A percentile compares a stretch with the other conserved stretches of the same genome.
phyloP scores from a whole-genome alignment of 2,888 invertebrate species.

The Masnerella sp. region DNA sequence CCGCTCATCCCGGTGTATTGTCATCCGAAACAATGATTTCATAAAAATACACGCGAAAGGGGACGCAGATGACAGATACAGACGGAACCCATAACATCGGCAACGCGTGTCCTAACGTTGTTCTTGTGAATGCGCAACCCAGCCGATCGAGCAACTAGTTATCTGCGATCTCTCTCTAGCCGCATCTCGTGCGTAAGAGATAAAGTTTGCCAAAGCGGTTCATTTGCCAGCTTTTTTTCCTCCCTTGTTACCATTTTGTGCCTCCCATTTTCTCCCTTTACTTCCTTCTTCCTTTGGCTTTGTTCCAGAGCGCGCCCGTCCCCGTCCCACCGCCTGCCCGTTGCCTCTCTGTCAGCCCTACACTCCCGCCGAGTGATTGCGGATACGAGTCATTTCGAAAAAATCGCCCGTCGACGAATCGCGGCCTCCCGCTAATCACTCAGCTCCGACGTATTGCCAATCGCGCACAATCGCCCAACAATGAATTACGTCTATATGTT shows the following conservation, averaged over 20 bases:
- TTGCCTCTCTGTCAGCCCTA: no score
- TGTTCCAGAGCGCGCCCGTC: no score
- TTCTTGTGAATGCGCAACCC: slow-evolving; percentile 59
- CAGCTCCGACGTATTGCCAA: slow-evolving; percentile 39
- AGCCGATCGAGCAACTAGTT: slow-evolving; percentile 64
- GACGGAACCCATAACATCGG: slow-evolving; percentile 44
- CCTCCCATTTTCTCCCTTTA: no score
- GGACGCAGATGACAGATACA: slow-evolving; percentile 57
- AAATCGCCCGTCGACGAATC: slow-evolving; percentile 15
- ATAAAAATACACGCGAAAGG: slow-evolving; percentile 73
- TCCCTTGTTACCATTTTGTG: slow-evolving; percentile 20
- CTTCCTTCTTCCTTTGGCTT: slow-evolving; percentile 12
- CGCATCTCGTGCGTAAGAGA: slow-evolving; percentile 39
- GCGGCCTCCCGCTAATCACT: slow-evolving; percentile 28
- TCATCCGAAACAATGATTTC: slow-evolving; percentile 77
- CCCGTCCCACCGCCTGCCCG: no score
- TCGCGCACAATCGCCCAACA: slow-evolving; percentile 17
- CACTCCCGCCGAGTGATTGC: slow-evolving; percentile 40
- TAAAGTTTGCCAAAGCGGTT: slow-evolving; percentile 48
- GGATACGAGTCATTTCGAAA: slow-evolving; percentile 33
- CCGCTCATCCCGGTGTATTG: slow-evolving; percentile 76
- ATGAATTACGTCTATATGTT: slow-evolving; percentile 31
- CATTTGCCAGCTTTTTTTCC: slow-evolving; percentile 39
- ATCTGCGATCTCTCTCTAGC: slow-evolving; percentile 41
- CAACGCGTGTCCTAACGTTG: slow-evolving; percentile 57